These are phyloP conservation scores for Tipula confusa DNA, from an alignment of 2,888 invertebrate species.

Conservation along the genomic window DNA sequence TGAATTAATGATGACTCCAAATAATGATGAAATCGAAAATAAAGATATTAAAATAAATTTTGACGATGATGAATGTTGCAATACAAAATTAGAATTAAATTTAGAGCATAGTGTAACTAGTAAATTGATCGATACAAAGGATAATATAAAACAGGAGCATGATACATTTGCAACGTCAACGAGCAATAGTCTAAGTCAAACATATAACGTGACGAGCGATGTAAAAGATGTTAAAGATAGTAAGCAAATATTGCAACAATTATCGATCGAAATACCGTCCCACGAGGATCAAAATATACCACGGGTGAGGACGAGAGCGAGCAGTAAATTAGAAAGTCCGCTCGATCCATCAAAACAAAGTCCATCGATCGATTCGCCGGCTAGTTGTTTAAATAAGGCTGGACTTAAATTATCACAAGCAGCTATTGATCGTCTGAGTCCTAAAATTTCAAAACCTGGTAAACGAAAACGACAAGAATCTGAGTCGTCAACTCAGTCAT, in stretches of 20 bases:
- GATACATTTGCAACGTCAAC: neutral
- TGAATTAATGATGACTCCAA: slow-evolving; percentile 27
- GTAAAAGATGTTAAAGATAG: slow-evolving; percentile 36
- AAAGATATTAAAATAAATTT: slow-evolving; percentile 33
- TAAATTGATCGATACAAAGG: neutral
- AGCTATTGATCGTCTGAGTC: slow-evolving; percentile 41
- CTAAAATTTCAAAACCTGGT: slow-evolving; percentile 42
- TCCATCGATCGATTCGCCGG: slow-evolving; percentile 50
- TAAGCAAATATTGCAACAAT: slow-evolving; percentile 63
- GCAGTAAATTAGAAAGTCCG: slow-evolving; percentile 65
- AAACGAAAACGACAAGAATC: slow-evolving; percentile 77
- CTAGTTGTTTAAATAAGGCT: slow-evolving; percentile 46
- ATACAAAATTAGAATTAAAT: slow-evolving; percentile 33
- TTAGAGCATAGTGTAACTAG: neutral
- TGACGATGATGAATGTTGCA: slow-evolving; percentile 35
- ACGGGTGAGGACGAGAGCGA: slow-evolving; percentile 62
- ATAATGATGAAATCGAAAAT: slow-evolving; percentile 36
- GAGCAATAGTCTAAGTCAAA: neutral
- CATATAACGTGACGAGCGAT: slow-evolving; percentile 35
- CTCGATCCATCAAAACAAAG: slow-evolving; percentile 55
- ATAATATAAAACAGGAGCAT: neutral
- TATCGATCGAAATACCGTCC: slow-evolving; percentile 77
- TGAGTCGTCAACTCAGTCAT: slow-evolving; percentile 65
- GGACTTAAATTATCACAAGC: slow-evolving; percentile 40
- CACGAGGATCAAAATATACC: slow-evolving; percentile 49